Base-by-base conservation (phyloP, 2,888 invertebrate genomes). In the Leuctra nigra region DNA sequence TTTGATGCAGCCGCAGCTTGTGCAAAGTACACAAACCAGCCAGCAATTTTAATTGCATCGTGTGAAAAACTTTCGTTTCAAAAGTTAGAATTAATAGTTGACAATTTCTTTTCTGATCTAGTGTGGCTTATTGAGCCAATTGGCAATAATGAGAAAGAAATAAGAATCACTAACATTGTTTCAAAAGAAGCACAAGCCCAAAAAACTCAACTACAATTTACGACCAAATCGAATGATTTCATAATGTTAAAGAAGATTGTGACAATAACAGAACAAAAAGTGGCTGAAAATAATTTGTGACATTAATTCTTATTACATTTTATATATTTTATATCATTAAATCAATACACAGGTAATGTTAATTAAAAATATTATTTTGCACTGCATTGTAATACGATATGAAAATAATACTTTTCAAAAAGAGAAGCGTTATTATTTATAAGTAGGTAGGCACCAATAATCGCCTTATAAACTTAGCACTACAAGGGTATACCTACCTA, bases 1-100 rank as follows among this genome's bases (percentile, higher is more conserved):
- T 54, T 70, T 24, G 68, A 71, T 63, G 65, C 68, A 39, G 58
- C 61, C 6, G 58, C 65, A 48, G 65, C 65, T 18, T 67, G 67
- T 62, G 62, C 63, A 2, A 54, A 35, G 22, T 23, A 33, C 2
- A 16, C 25, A 3, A 48, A 18, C 25, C 48, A 54, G 13, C 18
- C 24, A 11, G 33, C 56, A 11, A 7, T 54, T 2, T 36, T 60
- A n/a, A 55, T 59, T 35, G 48, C 48, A 1, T 58, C 57, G 14
- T 39, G 56, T 20, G 14, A 44, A 22, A 36, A 56, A 4, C 2
- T 41, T 1, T 29, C 23, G 2, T 14, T 20, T 13, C 25, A 2
- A 23, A 52, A 52, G 44, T 13, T 58, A 23, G 36, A 48, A 29
- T 23, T 53, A 18, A 24, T 57, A 6, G 33, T 57, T 9, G 57